phyloP scores from a whole-genome alignment of 2,113 vertebrate species.

The Alouatta palliata region DNA sequence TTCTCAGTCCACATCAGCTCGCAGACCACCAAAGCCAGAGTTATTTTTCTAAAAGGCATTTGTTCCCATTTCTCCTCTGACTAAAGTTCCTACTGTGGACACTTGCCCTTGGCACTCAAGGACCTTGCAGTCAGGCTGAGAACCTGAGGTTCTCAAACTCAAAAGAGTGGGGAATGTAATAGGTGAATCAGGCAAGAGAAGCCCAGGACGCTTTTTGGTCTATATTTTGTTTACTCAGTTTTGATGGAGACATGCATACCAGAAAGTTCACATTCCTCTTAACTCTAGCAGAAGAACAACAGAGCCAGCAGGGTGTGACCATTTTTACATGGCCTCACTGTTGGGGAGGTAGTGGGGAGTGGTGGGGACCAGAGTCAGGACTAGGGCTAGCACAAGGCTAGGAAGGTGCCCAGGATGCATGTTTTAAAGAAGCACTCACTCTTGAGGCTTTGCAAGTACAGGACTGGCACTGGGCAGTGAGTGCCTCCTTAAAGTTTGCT shows the following conservation, averaged over 20 bases:
- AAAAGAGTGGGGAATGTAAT: accelerated
- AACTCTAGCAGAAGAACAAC: not conserved
- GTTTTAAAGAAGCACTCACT: not conserved
- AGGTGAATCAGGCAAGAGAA: not conserved
- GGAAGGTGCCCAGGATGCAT: not conserved
- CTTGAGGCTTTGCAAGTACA: not conserved
- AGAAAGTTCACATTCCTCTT: not conserved
- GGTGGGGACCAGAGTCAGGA: not conserved
- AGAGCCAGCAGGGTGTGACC: not conserved
- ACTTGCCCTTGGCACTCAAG: not conserved
- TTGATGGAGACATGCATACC: not conserved
- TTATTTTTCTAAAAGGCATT: not conserved
- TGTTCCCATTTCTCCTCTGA: not conserved
- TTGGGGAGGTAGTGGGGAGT: not conserved
- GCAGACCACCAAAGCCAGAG: not conserved
- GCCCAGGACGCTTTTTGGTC: not conserved
- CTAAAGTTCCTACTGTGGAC: not conserved
- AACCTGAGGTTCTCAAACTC: not conserved
- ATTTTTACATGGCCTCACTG: not conserved
- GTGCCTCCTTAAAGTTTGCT: not conserved
- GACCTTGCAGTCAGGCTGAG: not conserved
- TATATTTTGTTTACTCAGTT: not conserved
- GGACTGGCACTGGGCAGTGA: not conserved
- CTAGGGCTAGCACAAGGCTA: not conserved
- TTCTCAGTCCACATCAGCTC: not conserved